A percentile compares a stretch with the other conserved stretches of the same genome.
Conservation (phyloP, 2,113 vertebrate genomes). For the Chascanopsetta lugubris region DNA sequence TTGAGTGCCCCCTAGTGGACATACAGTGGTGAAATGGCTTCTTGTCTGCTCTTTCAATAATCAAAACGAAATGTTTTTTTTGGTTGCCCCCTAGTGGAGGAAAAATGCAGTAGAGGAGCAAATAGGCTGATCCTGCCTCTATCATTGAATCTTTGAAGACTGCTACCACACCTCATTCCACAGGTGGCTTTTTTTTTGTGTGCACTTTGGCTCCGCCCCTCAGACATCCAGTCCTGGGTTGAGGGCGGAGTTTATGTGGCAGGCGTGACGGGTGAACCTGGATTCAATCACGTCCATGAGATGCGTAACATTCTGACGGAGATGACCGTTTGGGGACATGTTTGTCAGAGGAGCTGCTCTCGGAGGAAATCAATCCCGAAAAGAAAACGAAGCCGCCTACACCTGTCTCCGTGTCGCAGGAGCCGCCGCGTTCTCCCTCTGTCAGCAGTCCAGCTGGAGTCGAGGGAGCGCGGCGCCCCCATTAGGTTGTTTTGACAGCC, state of each 20-base stretch:
- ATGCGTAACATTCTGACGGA: neutral
- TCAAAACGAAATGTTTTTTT: too few species aligned
- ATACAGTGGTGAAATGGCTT: too few species aligned
- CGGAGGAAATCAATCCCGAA: neutral
- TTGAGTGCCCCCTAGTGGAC: too few species aligned
- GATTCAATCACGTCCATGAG: slow-evolving; percentile 3
- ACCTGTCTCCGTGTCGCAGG: slow-evolving; percentile 31
- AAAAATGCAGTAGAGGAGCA: too few species aligned
- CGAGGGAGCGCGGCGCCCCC: slow-evolving; percentile 47
- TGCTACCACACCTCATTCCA: too few species aligned
- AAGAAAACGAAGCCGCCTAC: slow-evolving; percentile 37
- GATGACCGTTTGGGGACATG: slow-evolving; percentile 4
- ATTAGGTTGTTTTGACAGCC: slow-evolving; percentile 71
- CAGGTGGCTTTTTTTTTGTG: too few species aligned
- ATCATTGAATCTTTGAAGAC: too few species aligned
- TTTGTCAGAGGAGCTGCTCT: slow-evolving; percentile 13
- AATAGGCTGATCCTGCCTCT: too few species aligned
- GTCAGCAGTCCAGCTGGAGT: slow-evolving; percentile 68
- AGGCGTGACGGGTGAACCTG: neutral
- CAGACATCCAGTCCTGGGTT: too few species aligned
- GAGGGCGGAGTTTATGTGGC: slow-evolving; percentile 11
- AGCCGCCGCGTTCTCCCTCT: slow-evolving; percentile 35
- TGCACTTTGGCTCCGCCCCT: too few species aligned
- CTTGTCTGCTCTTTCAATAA: too few species aligned
- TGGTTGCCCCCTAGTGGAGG: too few species aligned